phyloP scores from a whole-genome alignment of 2,113 vertebrate species.

The Crotophaga sulcirostris region DNA sequence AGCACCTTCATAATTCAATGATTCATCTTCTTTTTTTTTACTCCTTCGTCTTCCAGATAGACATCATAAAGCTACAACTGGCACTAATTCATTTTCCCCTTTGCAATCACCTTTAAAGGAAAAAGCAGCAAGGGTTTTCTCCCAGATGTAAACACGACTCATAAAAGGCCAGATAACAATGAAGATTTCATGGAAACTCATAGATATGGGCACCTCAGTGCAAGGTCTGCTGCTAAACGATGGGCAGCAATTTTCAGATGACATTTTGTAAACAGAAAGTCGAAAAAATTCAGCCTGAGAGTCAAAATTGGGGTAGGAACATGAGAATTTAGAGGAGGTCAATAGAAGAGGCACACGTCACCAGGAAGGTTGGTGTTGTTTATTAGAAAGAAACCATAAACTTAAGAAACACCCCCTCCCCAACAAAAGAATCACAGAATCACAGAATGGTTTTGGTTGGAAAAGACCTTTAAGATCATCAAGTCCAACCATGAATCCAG shows the following conservation, averaged over 20 bases:
- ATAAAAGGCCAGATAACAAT: constrained; percentile 42
- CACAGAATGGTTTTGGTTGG: too few relatives aligned
- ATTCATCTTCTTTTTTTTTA: not conserved
- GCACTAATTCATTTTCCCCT: constrained; percentile 52
- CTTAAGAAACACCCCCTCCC: not conserved
- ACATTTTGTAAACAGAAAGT: not conserved
- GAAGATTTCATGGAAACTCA: constrained; percentile 37
- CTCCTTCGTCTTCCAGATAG: not conserved
- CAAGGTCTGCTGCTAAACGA: not conserved
- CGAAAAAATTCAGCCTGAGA: not conserved
- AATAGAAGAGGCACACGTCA: not conserved
- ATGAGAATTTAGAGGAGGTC: not conserved
- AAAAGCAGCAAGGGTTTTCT: not conserved
- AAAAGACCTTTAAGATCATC: too few relatives aligned
- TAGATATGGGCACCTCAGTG: not conserved
- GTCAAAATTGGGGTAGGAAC: not conserved
- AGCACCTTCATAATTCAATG: not conserved
- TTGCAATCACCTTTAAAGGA: constrained; percentile 15
- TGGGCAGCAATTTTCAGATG: constrained; percentile 15
- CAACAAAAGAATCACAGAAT: too few relatives aligned
- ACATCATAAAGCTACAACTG: constrained; percentile 13
- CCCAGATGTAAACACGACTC: not conserved
- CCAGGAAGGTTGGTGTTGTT: not conserved
- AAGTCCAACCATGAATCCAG: too few relatives aligned
- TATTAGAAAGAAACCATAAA: not conserved